Base-by-base conservation (phyloP, 2,797 vertebrate genomes). In the Cottoperca gobio region DNA sequence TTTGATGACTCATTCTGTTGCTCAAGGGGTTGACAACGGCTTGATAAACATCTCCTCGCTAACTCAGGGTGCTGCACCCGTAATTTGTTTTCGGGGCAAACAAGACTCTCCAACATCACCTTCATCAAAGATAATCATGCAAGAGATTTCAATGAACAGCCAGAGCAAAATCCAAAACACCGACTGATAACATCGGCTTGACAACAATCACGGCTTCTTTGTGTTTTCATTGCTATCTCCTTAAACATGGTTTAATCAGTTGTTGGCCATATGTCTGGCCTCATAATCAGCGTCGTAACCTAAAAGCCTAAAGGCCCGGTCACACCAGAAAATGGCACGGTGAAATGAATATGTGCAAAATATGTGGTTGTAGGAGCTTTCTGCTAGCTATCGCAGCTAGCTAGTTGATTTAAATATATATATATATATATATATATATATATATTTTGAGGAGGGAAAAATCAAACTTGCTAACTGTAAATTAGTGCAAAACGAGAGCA, bases 1-100 rank as follows among this genome's bases (percentile, higher is more conserved):
- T 92, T 83, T 88, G 87, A 87, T 89, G 87, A 90, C 50, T 86
- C 88, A 85, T 81, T 49, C n/a, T 69, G 14, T 57, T 49, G 69
- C 82, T 81, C 31, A 59, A 28, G 72, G 78, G 55, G 40, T n/a
- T 39, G 43, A n/a, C 53, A 61, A 55, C 17, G 13, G 31, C 58
- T 64, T 61, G 43, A 79, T 60, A 81, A 83, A 86, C 82, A 87
- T 71, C 78, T 82, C 53, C 13, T 24, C 2, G 21, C 63, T 66
- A 66, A 76, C 63, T 53, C 6, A 1, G 37, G 50, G 73, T 42
- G 76, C 49, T 76, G 70, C 54, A 76, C 49, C 43, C 6, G 8
- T 58, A 67, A 76, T 83, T 76, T 71, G 53, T 78, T 84, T 73
- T 52, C n/a, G 17, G 61, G 49, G 67, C 40, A 66, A 80, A 74